Evolutionary conservation across 2,113 vertebrate genomes (phyloP).

Genomic region (Haemorhous mexicanus): DNA sequence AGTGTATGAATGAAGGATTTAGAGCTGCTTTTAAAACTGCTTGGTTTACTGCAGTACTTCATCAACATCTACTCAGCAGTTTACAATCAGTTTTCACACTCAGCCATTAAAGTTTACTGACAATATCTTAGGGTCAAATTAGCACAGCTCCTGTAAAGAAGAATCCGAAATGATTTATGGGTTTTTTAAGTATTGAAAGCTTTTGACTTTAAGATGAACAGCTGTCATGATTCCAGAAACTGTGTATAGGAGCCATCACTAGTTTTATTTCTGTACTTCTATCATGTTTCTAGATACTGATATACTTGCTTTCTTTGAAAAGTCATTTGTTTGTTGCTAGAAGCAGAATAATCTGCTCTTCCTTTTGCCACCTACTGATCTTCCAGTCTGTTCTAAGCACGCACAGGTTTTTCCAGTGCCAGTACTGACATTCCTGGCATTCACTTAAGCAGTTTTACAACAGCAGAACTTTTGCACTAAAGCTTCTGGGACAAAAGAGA

Average conservation of each 20-base stretch:
- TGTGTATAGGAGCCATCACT: background rate
- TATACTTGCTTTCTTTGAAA: background rate
- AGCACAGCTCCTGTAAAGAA: background rate
- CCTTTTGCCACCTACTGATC: background rate
- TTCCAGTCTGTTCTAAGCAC: background rate
- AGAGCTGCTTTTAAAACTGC: background rate
- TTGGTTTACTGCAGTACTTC: background rate
- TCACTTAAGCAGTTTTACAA: background rate
- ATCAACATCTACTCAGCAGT: background rate
- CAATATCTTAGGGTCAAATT: background rate
- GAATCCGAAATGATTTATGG: background rate
- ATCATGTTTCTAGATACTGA: accelerated
- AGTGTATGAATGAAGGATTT: background rate
- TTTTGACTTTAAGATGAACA: background rate
- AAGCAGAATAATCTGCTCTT: background rate
- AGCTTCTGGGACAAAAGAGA: background rate
- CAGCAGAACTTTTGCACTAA: background rate
- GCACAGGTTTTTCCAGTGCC: background rate
- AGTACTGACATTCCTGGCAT: background rate
- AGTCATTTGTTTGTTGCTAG: background rate
- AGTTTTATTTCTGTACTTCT: background rate
- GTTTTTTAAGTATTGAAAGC: background rate
- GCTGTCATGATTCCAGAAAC: background rate
- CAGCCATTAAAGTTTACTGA: background rate
- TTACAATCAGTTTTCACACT: background rate